Evolutionary conservation across 2,888 invertebrate species (phyloP).

Genomic region (Dasypolia templi): DNA sequence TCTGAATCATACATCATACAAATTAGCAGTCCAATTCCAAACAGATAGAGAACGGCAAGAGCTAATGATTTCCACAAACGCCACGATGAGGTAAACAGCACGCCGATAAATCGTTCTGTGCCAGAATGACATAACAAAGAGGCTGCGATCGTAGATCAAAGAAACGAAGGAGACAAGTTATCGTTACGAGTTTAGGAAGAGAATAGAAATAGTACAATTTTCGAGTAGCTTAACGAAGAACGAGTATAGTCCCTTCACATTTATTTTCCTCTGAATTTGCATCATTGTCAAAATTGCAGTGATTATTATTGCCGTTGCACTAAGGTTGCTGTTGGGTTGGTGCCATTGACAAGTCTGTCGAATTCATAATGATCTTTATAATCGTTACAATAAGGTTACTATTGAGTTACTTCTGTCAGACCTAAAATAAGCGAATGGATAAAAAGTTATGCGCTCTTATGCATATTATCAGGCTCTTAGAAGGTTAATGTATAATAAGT

Average conservation of each 20-base stretch:
- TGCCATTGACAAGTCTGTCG: too few species aligned
- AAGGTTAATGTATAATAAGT: background rate
- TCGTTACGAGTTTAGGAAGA: background rate
- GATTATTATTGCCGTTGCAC: too few species aligned
- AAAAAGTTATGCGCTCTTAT: background rate
- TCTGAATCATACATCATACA: slow-evolving; percentile 43
- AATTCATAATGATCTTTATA: too few species aligned
- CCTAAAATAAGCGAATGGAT: too few species aligned
- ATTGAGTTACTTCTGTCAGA: too few species aligned
- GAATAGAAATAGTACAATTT: background rate
- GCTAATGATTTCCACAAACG: slow-evolving; percentile 67
- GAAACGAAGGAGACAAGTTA: slow-evolving; percentile 45
- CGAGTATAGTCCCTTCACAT: too few species aligned
- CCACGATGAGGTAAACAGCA: slow-evolving; percentile 63
- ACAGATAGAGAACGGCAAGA: slow-evolving; percentile 46
- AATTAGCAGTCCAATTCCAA: slow-evolving; percentile 50
- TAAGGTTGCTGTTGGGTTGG: too few species aligned
- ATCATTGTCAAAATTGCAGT: too few species aligned
- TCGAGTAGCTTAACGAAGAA: too few species aligned
- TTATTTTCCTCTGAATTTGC: too few species aligned
- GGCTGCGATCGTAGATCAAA: slow-evolving; percentile 39
- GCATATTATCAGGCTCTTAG: background rate
- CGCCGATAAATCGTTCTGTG: slow-evolving; percentile 77
- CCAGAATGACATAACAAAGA: slow-evolving; percentile 80
- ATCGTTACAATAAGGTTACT: too few species aligned